These are phyloP conservation scores for Sandelia bainsii DNA, from an alignment of 2,797 vertebrate genomes.

Conservation along the genomic window DNA sequence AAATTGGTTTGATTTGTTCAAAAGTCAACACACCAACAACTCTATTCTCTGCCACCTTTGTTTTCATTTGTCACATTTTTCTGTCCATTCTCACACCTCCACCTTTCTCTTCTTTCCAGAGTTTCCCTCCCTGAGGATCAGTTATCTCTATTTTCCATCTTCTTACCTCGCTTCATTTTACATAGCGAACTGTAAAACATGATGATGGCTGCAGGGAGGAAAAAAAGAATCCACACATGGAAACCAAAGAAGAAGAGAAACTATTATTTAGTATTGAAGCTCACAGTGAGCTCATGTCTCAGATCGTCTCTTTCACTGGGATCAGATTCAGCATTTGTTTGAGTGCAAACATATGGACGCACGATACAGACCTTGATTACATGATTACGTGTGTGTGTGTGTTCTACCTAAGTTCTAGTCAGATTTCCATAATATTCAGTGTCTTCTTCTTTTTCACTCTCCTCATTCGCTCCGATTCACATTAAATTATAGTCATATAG, in stretches of 20 bases:
- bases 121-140: background rate
- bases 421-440: conserved; percentile 5
- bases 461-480: background rate
- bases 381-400: background rate
- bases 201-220: background rate
- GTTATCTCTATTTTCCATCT: background rate
- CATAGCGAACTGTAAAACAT: background rate
- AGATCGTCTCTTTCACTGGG: background rate
- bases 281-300: background rate
- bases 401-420: background rate
- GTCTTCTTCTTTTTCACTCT: background rate
- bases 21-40: background rate
- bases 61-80: background rate
- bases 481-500: too few species aligned
- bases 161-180: background rate
- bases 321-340: conserved; percentile 22
- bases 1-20: too few species aligned
- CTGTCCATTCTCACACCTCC: background rate
- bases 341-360: conserved; percentile 3
- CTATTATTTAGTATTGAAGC: conserved; percentile 21
- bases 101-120: background rate
- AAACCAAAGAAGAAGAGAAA: conserved; percentile 17
- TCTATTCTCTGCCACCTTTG: background rate
- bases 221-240: background rate
- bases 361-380: background rate